Evolutionary conservation across 1,140 invertebrate genomes (phyloP).

Genomic region (Penaeus indicus): DNA sequence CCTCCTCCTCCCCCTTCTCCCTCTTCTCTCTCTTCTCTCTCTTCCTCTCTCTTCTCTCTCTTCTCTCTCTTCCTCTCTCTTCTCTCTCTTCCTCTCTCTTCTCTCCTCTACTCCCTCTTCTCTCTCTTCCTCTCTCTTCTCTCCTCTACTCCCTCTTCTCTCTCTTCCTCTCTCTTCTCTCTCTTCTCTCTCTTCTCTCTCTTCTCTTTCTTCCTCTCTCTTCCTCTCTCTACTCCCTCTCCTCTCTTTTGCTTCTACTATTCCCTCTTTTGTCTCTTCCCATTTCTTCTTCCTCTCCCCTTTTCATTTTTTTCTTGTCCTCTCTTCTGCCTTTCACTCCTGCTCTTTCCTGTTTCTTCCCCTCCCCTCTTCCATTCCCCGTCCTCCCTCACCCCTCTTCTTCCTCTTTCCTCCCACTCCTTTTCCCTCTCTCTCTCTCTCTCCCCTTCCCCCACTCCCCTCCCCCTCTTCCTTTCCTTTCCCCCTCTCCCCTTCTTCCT

Average conservation of each 20-base stretch:
- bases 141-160: not conserved
- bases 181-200: not conserved
- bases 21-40: no score
- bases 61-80: no score
- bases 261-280: not conserved
- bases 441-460: no score
- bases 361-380: not conserved
- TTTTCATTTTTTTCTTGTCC: not conserved
- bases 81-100: not conserved
- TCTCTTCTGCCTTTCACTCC: not conserved
- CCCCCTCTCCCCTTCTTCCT: not conserved
- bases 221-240: not conserved
- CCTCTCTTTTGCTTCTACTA: no score
- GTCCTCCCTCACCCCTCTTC: not conserved
- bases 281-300: not conserved
- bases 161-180: not conserved
- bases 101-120: not conserved
- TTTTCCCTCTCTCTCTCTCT: not conserved
- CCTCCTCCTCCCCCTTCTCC: not conserved
- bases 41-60: no score
- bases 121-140: not conserved
- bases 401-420: not conserved
- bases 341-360: not conserved
- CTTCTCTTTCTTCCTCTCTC: not conserved
- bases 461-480: no score